Conservation (phyloP, 2,113 vertebrate species). For the Colius striatus region DNA sequence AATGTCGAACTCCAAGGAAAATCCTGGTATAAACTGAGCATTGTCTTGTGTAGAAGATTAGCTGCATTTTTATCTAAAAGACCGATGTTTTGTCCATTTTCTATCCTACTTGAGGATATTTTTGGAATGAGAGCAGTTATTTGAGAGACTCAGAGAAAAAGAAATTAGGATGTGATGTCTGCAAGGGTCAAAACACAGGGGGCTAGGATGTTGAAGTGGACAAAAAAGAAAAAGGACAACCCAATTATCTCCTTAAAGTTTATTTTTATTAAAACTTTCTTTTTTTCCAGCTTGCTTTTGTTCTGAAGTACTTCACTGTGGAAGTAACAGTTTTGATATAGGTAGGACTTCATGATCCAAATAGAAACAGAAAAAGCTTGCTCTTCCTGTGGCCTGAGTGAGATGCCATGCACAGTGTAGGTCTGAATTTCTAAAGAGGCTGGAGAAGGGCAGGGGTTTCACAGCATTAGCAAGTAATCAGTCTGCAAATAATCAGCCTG, state of each 20-base stretch:
- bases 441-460: background rate
- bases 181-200: background rate
- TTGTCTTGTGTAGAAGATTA: background rate
- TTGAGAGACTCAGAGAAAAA: background rate
- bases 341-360: background rate
- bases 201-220: background rate
- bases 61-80: background rate
- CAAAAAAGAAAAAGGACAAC: background rate
- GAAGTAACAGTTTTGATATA: background rate
- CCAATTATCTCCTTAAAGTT: background rate
- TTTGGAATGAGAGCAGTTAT: background rate
- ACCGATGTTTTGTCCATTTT: background rate
- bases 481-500: background rate
- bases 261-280: background rate
- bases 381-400: background rate
- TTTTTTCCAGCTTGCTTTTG: slow-evolving; percentile 1
- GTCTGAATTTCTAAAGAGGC: background rate
- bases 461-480: background rate
- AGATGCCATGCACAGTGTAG: background rate
- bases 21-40: background rate
- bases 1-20: background rate
- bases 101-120: background rate
- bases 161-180: background rate
- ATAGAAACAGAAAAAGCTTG: background rate
- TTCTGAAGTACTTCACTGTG: background rate